Conservation (phyloP, 2,113 vertebrate genomes). For the Peromyscus leucopus region DNA sequence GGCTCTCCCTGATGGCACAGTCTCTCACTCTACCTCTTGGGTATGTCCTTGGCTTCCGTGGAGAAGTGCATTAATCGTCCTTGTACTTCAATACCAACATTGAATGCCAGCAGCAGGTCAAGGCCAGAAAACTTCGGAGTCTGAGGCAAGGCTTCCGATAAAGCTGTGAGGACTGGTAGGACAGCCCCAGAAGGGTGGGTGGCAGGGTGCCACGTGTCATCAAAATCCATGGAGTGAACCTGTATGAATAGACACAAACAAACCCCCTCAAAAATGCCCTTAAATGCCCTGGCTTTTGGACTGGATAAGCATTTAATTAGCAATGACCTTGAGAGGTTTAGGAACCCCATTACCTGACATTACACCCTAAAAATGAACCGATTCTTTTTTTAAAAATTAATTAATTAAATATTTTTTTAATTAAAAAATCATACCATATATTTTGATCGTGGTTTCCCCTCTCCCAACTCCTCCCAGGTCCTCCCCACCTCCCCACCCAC, state of each 20-base stretch:
- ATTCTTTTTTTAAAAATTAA: background rate
- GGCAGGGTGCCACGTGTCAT: constrained; percentile 97
- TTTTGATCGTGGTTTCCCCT: background rate
- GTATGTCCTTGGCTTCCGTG: constrained; percentile 93
- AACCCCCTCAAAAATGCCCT: background rate
- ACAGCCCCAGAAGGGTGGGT: constrained; percentile 96
- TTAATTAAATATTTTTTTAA: background rate
- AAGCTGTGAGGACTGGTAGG: constrained; percentile 91
- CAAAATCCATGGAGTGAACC: constrained; percentile 98
- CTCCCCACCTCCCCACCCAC: background rate
- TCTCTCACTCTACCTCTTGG: constrained; percentile 89
- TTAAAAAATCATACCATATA: background rate
- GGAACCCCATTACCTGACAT: background rate
- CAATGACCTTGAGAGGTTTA: constrained; percentile 3
- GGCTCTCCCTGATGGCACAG: background rate
- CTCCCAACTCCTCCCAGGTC: background rate
- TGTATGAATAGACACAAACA: constrained; percentile 71
- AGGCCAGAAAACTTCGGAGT: constrained; percentile 90
- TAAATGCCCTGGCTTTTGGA: background rate
- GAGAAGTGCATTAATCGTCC: constrained; percentile 94
- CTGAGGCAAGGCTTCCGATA: constrained; percentile 88
- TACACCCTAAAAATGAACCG: background rate
- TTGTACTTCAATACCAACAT: constrained; percentile 95
- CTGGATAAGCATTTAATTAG: background rate
- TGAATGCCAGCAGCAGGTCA: constrained; percentile 95